Conservation (phyloP, 2,797 vertebrate genomes). For the Silurus lanzhouensis region DNA sequence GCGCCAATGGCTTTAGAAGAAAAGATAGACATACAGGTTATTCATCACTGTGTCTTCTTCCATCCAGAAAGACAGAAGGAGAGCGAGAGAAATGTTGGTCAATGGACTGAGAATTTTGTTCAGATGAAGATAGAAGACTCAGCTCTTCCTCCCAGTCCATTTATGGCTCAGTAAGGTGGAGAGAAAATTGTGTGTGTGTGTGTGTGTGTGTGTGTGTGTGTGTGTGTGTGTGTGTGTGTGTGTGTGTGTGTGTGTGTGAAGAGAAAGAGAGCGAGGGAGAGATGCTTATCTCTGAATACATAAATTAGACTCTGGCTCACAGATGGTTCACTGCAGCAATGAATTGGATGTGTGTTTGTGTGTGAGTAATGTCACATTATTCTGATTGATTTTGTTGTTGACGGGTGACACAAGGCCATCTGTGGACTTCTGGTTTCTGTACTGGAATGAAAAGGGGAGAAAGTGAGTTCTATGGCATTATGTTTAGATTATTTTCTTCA, state of each 20-base stretch:
- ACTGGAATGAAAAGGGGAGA: constrained; percentile 26
- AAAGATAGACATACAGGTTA: constrained; percentile 39
- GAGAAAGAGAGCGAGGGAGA: constrained; percentile 9
- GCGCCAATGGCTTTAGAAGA: not conserved
- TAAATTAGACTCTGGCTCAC: constrained; percentile 56
- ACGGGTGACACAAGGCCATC: constrained; percentile 57
- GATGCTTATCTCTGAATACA: constrained; percentile 56
- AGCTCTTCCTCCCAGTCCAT: constrained; percentile 40
- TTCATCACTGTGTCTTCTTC: constrained; percentile 38
- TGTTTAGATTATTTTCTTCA: not conserved
- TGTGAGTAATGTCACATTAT: constrained; percentile 55
- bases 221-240: not conserved
- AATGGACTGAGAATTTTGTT: constrained; percentile 48
- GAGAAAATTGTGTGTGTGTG: not conserved
- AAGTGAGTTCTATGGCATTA: not conserved
- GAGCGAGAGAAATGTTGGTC: constrained; percentile 25
- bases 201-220: constrained; percentile 34
- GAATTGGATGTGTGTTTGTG: constrained; percentile 44
- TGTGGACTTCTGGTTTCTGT: constrained; percentile 45
- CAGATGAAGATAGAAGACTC: constrained; percentile 46
- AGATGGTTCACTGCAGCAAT: constrained; percentile 58
- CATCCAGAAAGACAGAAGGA: constrained; percentile 21
- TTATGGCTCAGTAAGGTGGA: constrained; percentile 42
- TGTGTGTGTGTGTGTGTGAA: constrained; percentile 23
- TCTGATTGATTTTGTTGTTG: constrained; percentile 58